Evolutionary conservation across 2,797 vertebrate species (phyloP), one percentile per base, ranked within the genome.

Genomic region (Falco peregrinus): DNA sequence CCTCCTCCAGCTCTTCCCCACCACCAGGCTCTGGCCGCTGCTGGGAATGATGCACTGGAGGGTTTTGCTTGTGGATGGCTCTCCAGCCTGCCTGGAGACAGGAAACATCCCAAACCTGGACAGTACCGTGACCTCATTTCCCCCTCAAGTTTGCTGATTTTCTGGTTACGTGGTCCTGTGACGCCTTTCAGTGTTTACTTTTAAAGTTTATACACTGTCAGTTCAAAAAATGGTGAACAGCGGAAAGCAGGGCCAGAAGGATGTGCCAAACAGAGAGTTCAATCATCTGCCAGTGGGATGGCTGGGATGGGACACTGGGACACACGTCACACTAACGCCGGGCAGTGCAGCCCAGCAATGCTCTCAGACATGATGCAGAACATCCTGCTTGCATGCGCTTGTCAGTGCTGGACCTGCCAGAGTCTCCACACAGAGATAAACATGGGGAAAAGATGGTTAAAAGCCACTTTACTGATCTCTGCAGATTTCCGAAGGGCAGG

Each of bases 321-420:
- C 60, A 37, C 0, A 0, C 2, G 11, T 20, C 39, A 31, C 0
- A 0, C 35, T 60, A 61, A 41, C 0, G 2, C 73, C 48, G 39
- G 54, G 57, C 56, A 78, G 45, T 1, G 0, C 57, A 45, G 47
- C 28, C 8, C 29, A 13, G 43, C 1, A 3, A 31, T 16, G 43
- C 1, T 1, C 65, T 81, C 1, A 1, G 65, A 54, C 0, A 31
- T 60, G 84, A 50, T 2, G 17, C 39, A 16, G 65, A 43, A 79
- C 50, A 35, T 56, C 69, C 76, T 0, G 0, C 45, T 63, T 3
- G 0, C 9, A 6, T 9, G 28, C 6, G 10, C 26, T n/a, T 4
- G 15, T 33, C 67, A 51, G n/a, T 0, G 0, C 60, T 28, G 65
- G 39, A 10, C 15, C 48, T 50, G 54, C 18, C 10, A 5, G 56